These are phyloP conservation scores for Penaeus japonicus DNA, from an alignment of 1,140 invertebrate genomes.

Conservation along the genomic window DNA sequence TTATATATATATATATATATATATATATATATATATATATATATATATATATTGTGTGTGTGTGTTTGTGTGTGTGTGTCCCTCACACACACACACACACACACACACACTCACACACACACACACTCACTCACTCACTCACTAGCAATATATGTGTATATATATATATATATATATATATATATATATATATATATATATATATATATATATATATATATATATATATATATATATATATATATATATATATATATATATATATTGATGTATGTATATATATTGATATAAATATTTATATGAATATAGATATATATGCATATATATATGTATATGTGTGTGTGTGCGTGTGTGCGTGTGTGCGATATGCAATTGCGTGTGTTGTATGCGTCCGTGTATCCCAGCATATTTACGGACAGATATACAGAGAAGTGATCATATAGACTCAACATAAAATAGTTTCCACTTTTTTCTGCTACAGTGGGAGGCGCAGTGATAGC, in stretches of 20 bases:
- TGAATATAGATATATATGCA: background rate
- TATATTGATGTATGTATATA: background rate
- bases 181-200: too few species aligned
- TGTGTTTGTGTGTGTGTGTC: too few species aligned
- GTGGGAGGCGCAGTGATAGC: constrained; percentile 37
- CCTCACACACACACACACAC: too few species aligned
- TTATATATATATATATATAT: too few species aligned
- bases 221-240: constrained; percentile 6
- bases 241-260: background rate
- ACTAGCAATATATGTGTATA: too few species aligned
- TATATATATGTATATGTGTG: background rate
- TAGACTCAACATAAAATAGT: background rate
- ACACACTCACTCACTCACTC: too few species aligned
- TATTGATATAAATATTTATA: background rate
- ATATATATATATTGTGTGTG: too few species aligned
- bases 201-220: too few species aligned
- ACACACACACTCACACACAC: too few species aligned
- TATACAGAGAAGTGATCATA: background rate
- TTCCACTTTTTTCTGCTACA: background rate
- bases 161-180: too few species aligned
- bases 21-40: too few species aligned
- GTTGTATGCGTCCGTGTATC: background rate
- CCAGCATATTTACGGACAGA: too few species aligned
- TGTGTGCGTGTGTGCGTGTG: background rate
- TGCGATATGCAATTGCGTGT: background rate